These are phyloP conservation scores for Creontiades dilutus DNA, from an alignment of 2,888 invertebrate species.

Conservation along the genomic window DNA sequence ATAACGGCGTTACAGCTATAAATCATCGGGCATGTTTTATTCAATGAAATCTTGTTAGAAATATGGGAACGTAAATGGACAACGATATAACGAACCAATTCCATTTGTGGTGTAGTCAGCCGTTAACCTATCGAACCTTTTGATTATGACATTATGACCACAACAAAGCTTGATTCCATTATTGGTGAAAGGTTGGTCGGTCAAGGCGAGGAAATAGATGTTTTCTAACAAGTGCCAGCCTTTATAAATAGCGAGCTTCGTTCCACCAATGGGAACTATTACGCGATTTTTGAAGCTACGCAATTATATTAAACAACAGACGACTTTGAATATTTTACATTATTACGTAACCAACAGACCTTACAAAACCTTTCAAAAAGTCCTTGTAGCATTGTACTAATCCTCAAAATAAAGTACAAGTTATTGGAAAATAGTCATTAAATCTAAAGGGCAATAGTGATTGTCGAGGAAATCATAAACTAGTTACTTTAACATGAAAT, in stretches of 20 bases:
- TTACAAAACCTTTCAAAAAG: too few species aligned
- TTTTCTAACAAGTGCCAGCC: neutral
- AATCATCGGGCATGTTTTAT: conserved; percentile 14
- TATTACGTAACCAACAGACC: too few species aligned
- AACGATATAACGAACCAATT: neutral
- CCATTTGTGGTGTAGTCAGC: neutral
- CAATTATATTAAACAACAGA: too few species aligned
- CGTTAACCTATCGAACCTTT: neutral
- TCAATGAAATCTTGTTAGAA: neutral
- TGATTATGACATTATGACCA: neutral
- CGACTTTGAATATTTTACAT: too few species aligned
- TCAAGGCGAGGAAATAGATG: neutral
- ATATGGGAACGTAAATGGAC: conserved; percentile 15
- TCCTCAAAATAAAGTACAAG: too few species aligned
- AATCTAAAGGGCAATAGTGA: too few species aligned
- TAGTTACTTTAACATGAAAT: too few species aligned
- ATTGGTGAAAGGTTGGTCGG: neutral
- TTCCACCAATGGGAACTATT: neutral
- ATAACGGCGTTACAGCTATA: neutral
- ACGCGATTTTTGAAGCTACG: too few species aligned
- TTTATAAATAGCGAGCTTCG: neutral
- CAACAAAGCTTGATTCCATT: neutral
- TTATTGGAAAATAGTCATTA: too few species aligned
- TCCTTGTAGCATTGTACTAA: too few species aligned
- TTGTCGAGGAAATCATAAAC: too few species aligned